Evolutionary conservation across 2,113 vertebrate species (phyloP).

Genomic region (Epinephelus fuscoguttatus): DNA sequence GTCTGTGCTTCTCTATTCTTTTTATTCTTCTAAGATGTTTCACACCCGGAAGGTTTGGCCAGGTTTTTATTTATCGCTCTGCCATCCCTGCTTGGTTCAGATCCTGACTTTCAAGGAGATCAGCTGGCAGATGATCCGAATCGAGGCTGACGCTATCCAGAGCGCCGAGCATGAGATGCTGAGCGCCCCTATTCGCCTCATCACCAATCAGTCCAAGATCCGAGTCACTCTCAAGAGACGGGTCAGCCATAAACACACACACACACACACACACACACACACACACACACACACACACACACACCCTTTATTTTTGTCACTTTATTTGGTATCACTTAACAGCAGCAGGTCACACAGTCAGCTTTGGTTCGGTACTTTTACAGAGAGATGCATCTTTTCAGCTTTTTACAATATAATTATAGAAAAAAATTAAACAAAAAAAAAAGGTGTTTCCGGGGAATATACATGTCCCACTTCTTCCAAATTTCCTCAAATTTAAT

Average conservation of each 20-base stretch:
- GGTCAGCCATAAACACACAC: slow-evolving; percentile 81
- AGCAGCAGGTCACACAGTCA: too few relatives aligned
- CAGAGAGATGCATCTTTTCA: too few relatives aligned
- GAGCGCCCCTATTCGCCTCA: slow-evolving; percentile 96
- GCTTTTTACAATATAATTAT: too few relatives aligned
- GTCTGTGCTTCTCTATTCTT: slow-evolving; percentile 70
- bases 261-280: neutral
- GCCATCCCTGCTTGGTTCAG: slow-evolving; percentile 69
- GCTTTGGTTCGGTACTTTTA: too few relatives aligned
- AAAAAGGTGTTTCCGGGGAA: too few relatives aligned
- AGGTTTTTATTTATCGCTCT: neutral
- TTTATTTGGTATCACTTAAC: too few relatives aligned
- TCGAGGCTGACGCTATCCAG: slow-evolving; percentile 98
- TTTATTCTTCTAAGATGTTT: neutral
- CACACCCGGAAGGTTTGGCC: neutral
- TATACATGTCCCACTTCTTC: too few relatives aligned
- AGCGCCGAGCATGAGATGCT: slow-evolving; percentile 95
- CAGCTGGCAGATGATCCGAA: slow-evolving; percentile 99
- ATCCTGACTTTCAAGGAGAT: slow-evolving; percentile 99
- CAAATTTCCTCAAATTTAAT: too few relatives aligned
- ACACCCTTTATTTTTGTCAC: neutral
- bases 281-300: neutral
- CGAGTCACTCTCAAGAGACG: slow-evolving; percentile 96
- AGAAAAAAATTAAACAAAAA: too few relatives aligned
- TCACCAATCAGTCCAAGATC: slow-evolving; percentile 99